These are phyloP conservation scores for Nannoperca obscura DNA, from an alignment of 2,797 vertebrate species.

Conservation along the genomic window DNA sequence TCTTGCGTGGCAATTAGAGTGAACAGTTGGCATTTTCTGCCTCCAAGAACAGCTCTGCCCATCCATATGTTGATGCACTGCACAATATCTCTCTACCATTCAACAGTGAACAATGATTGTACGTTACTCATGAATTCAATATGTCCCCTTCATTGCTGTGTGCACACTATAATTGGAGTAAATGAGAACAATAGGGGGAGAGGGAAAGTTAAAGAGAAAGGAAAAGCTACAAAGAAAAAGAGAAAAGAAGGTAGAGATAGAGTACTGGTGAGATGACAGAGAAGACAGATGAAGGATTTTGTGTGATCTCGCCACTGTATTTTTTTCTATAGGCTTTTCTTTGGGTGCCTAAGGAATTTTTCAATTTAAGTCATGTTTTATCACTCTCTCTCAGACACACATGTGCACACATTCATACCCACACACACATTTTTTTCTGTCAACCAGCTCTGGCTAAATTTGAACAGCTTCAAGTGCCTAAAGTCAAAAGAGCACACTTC, in stretches of 20 bases:
- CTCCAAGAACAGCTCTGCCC: conserved; percentile 51
- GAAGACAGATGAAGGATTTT: conserved; percentile 19
- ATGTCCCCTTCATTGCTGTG: conserved; percentile 22
- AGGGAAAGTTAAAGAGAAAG: background rate
- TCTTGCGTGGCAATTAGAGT: conserved; percentile 59
- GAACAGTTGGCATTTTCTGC: conserved; percentile 59
- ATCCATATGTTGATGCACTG: conserved; percentile 45
- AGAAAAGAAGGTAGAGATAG: background rate
- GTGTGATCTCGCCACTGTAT: background rate
- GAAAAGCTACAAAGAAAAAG: conserved; percentile 22
- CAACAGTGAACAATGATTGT: conserved; percentile 45
- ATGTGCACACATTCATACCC: background rate
- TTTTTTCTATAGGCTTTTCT: conserved; percentile 35
- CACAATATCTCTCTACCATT: conserved; percentile 15
- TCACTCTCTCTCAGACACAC: background rate
- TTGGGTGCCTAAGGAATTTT: conserved; percentile 18
- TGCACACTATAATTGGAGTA: conserved; percentile 28
- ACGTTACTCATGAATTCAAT: conserved; percentile 47
- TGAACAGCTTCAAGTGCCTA: conserved; percentile 57
- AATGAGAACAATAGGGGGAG: conserved; percentile 15
- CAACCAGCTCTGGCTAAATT: conserved; percentile 32
- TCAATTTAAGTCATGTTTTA: conserved; percentile 48
- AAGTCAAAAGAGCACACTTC: conserved; percentile 62
- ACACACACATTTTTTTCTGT: background rate
- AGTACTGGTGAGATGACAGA: background rate